phyloP scores from a whole-genome alignment of 2,113 vertebrate genomes.

The Cyanoderma ruficeps region DNA sequence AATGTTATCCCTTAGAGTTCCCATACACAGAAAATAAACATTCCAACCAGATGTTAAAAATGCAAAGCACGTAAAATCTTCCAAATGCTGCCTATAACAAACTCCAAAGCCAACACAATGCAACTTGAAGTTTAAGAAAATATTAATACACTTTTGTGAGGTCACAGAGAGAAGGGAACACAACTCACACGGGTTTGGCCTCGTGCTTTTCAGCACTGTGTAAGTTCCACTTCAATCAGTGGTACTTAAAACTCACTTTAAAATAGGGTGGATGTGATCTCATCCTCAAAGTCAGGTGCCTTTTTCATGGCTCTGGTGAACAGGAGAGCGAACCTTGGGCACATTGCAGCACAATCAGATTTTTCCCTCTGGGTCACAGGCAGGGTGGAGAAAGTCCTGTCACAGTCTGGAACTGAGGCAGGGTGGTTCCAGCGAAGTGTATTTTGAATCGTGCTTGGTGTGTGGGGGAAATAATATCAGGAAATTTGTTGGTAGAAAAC shows the following conservation, averaged over 20 bases:
- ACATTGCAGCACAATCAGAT: accelerated
- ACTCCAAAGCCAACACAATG: no score
- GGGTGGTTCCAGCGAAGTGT: neutral
- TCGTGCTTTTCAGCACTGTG: neutral
- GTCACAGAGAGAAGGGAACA: neutral
- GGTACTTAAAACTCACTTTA: neutral
- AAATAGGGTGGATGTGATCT: neutral
- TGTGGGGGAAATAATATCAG: neutral
- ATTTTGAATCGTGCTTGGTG: neutral
- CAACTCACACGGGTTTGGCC: neutral
- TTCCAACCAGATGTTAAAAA: constrained; percentile 38
- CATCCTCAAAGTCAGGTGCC: neutral
- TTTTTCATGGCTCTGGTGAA: neutral
- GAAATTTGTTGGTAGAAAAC: neutral
- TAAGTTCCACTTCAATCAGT: neutral
- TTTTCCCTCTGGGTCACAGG: neutral
- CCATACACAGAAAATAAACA: neutral
- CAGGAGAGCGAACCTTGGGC: neutral
- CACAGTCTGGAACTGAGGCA: neutral
- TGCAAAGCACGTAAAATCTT: neutral
- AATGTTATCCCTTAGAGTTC: neutral
- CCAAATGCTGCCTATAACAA: neutral
- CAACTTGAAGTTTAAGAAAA: no score
- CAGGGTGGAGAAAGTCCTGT: neutral
- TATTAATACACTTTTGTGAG: neutral